Evolutionary conservation across 2,797 vertebrate genomes (phyloP), one percentile per base, ranked within the genome.

Genomic region (Ispidina picta): DNA sequence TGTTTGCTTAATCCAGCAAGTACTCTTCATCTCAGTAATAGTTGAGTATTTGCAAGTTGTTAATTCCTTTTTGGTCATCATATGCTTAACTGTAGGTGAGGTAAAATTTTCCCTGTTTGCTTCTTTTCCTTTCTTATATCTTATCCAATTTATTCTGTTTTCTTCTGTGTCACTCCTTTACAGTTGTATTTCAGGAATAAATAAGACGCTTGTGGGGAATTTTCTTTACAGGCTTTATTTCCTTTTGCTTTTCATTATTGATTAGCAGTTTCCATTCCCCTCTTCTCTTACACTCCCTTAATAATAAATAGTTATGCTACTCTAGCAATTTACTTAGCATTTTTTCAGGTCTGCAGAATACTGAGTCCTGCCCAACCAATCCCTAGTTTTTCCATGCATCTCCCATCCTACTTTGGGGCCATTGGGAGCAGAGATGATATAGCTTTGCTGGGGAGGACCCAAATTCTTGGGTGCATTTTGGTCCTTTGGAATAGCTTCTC

Each of bases 241-340:
- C 12, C 20, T 73, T 77, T 51, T 71, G 48, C 21, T 71, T 92
- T 94, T 89, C 51, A 79, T 88, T 86, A 93, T 66, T 89, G 44
- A 82, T 89, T 66, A 89, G 46, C 37, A 39, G 35, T 78, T 93
- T 78, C 51, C 6, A 2, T 80, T 83, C 19, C 77, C 62, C 46
- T 86, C 35, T 78, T 56, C 41, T 82, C 39, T 89, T 93, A 78
- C 21, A 19, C n/a, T 71, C 65, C 54, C 21, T 62, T 82, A 59
- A 71, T 75, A 69, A 89, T 88, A 83, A 87, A 78, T 83, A 89
- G 76, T 89, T 81, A n/a, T 73, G 68, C 60, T 81, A n/a, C 11
- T 17, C 43, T 51, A 48, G 56, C 43, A 75, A 9, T 51, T 84
- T 80, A 28, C 21, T 6, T 39, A 37, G 37, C 37, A 14, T 39